Evolutionary conservation across 2,113 vertebrate species (phyloP), one percentile per base, ranked within the genome.

Genomic region (Typhlomys cinereus): DNA sequence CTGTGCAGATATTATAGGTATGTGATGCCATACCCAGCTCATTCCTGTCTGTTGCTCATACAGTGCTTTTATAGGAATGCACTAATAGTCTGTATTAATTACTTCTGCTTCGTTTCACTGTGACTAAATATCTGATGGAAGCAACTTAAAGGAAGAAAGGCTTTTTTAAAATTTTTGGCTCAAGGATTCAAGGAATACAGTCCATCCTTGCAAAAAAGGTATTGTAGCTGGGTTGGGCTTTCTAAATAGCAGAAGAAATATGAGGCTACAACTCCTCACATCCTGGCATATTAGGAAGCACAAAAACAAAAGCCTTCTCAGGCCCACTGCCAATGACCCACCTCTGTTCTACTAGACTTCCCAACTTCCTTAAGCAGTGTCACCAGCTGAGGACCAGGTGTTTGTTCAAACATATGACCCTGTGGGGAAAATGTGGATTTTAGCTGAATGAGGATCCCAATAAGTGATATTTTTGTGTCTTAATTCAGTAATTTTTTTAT

Each of bases 401-500:
- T 46, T 31, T 48, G 31, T 46, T 31, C 29, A 71, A 73, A 13
- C 39, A 73, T 29, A 31, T 48, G 36, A 39, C 23, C 36, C 36
- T 14, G 44, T 29, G 69, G 69, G 36, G 39, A 44, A n/a, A n/a
- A n/a, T n/a, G n/a, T n/a, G n/a, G n/a, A n/a, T n/a, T n/a, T n/a
- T n/a, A n/a, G n/a, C n/a, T n/a, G n/a, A n/a, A n/a, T n/a, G n/a
- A n/a, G n/a, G n/a, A 74, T 74, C 31, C 27, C 39, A 81, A 57
- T 39, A 74, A 44, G 7, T 69, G 1, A 7, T 4, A 69, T 91
- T 94, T 66, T 41, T n/a, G n/a, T n/a, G 31, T 80, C 48, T 66
- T 4, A 61, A 0, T 92, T 90, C 27, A 95, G 5, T 92, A 62
- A 59, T 90, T 87, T 5, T 15, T 89, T n/a, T n/a, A n/a, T n/a